Conservation (phyloP, 2,888 invertebrate genomes). For the Lepidochrysops patricia region DNA sequence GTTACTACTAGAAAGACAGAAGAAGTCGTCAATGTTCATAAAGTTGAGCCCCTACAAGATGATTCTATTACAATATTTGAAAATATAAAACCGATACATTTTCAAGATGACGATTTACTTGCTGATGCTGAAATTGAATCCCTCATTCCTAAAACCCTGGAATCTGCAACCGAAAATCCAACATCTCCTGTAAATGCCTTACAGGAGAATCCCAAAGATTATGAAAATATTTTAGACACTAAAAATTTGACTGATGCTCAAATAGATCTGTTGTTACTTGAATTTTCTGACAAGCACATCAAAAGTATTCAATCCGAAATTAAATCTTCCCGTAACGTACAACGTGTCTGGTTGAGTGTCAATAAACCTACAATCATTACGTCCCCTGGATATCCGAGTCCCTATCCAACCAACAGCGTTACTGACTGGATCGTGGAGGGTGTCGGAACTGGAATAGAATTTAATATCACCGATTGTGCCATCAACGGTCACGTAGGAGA, state of each 20-base stretch:
- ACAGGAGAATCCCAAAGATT: background rate
- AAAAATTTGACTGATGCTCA: constrained; percentile 33
- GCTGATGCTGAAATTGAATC: constrained; percentile 22
- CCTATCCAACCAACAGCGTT: constrained; percentile 43
- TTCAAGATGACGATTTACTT: constrained; percentile 38
- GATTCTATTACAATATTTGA: constrained; percentile 15
- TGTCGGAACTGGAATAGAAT: constrained; percentile 54
- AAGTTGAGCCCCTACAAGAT: constrained; percentile 17
- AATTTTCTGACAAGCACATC: constrained; percentile 29
- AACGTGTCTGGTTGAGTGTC: constrained; percentile 29
- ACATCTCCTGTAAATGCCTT: constrained; percentile 14
- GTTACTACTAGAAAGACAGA: constrained; percentile 16
- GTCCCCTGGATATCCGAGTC: constrained; percentile 45
- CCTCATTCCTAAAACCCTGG: background rate
- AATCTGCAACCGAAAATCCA: background rate
- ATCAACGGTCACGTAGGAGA: constrained; percentile 50
- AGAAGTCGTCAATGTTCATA: background rate
- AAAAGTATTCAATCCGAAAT: constrained; percentile 14
- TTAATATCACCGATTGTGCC: constrained; percentile 52
- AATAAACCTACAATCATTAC: constrained; percentile 38
- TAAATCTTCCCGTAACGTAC: constrained; percentile 10
- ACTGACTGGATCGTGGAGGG: constrained; percentile 56
- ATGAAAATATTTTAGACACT: constrained; percentile 20
- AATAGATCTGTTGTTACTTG: constrained; percentile 33
- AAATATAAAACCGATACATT: constrained; percentile 26